Conservation (phyloP, 2,113 vertebrate species). For the Corythoichthys intestinalis region DNA sequence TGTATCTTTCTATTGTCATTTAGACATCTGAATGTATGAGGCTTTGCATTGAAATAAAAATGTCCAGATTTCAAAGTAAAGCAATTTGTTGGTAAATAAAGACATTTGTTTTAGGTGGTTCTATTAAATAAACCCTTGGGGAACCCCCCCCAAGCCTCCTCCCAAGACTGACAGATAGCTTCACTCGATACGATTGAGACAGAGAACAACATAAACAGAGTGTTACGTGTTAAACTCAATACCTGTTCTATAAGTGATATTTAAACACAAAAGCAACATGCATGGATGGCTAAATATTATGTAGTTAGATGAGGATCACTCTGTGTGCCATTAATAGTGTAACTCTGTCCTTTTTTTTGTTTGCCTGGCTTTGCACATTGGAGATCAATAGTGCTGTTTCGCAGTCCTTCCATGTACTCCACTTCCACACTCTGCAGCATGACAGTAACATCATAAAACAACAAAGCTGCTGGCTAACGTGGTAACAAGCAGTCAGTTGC, state of each 20-base stretch:
- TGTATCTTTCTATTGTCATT: neutral
- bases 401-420: conserved; percentile 51
- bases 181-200: too few species aligned
- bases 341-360: conserved; percentile 71
- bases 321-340: conserved; percentile 69
- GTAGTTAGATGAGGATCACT: conserved; percentile 47
- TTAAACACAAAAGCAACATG: neutral
- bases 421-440: conserved; percentile 35
- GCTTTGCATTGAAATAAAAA: neutral
- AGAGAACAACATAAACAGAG: neutral
- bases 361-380: conserved; percentile 76
- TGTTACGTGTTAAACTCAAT: neutral
- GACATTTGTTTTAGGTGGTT: neutral
- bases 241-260: neutral
- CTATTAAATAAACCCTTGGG: neutral
- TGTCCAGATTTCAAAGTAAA: neutral
- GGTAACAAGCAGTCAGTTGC: conserved; percentile 37
- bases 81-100: too few species aligned
- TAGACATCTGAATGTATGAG: neutral
- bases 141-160: too few species aligned
- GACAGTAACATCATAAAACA: conserved; percentile 51
- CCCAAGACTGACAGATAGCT: too few species aligned
- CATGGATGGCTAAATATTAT: conserved; percentile 42
- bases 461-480: conserved; percentile 57
- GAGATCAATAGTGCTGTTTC: conserved; percentile 72